Base-by-base conservation (phyloP, 2,888 invertebrate genomes). In the Idaea dimidiata region DNA sequence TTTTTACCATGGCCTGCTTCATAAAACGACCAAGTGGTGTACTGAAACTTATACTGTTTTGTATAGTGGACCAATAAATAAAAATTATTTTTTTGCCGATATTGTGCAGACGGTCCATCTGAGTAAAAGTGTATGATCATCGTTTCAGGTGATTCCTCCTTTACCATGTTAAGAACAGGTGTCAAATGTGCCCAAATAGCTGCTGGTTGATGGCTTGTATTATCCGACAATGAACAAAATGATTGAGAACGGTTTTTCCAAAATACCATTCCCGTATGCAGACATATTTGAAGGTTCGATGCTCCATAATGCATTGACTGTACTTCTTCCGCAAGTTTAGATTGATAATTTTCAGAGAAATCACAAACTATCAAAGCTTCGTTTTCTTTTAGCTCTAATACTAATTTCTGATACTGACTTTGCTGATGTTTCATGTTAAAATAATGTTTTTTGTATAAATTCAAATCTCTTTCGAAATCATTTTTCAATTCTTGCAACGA, bases 261-360 rank as follows among this genome's bases (percentile, higher is more conserved):
- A 62, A 56, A 71, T 56, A 69, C 61, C 59, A 67, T 64, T 2
- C 69, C 71, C 43, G 62, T 62, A 59, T 72, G 68, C 0, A 72
- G 33, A 8, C 59, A 62, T 17, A 72, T 65, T 57, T 59, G 33
- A 57, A 56, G 60, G 54, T 72, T 70, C 0, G 66, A 66, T 7
- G 70, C 68, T 6, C 67, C 70, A 63, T 65, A 73, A 60, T 70
- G 71, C 58, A 67, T 69, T 0, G 69, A 59, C 53, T 72, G 72
- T 2, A 71, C 56, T 56, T 73, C 72, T 8, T 64, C 53, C 7
- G 54, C 17, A 8, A 59, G 57, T 61, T 73, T 72, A n/a, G 65
- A 62, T 7, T 67, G 59, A 60, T 64, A 69, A 56, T 71, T 72
- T 66, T 70, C 69, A 10, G 65, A 66, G 59, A 71, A 71, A 58